Evolutionary conservation across 2,797 vertebrate species (phyloP), one percentile per base, ranked within the genome.

Genomic region (Pseudomugil tenellus): DNA sequence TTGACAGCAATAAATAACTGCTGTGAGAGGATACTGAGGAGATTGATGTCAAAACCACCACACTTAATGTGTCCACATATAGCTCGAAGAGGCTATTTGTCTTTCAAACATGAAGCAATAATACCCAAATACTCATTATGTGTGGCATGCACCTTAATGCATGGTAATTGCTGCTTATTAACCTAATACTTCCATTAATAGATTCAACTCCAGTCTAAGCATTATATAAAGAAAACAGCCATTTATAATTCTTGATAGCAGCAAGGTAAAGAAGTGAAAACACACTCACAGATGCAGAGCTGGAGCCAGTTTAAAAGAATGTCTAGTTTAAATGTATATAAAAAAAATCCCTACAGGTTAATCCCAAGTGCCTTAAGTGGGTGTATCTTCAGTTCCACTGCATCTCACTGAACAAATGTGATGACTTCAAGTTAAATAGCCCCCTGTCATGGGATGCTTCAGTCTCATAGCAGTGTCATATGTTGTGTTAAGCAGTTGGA

Each of bases 101-200:
- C 76, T 84, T 68, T 90, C 76, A 76, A 87, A 87, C 72, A 76
- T 67, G 23, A 58, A 79, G 76, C 85, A 80, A 85, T 76, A 61
- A 68, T 67, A 86, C 69, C 76, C 77, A 80, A 90, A 81, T 63
- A 76, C 74, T 80, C 71, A 89, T 89, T 89, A 91, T 76, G 79
- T 81, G 75, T 68, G 77, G 72, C 74, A 73, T 72, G 58, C 74
- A 65, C 69, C 64, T 70, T 83, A 83, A 90, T 89, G 87, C 86
- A 89, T 91, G 74, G 79, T 91, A 91, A 93, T 93, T 84, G 77
- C 75, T 77, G 70, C 75, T 84, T 88, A 83, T 85, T 81, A 81
- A 67, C 58, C 63, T 70, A 68, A 84, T 82, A 68, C 70, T 76
- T 77, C 52, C 69, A 76, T 80, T 76, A 83, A 73, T 39, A 63